Percentiles rank a stretch among this genome's conserved stretches.
These are phyloP conservation scores for Girardinus metallicus DNA, from an alignment of 2,797 vertebrate species.

Conservation along the genomic window DNA sequence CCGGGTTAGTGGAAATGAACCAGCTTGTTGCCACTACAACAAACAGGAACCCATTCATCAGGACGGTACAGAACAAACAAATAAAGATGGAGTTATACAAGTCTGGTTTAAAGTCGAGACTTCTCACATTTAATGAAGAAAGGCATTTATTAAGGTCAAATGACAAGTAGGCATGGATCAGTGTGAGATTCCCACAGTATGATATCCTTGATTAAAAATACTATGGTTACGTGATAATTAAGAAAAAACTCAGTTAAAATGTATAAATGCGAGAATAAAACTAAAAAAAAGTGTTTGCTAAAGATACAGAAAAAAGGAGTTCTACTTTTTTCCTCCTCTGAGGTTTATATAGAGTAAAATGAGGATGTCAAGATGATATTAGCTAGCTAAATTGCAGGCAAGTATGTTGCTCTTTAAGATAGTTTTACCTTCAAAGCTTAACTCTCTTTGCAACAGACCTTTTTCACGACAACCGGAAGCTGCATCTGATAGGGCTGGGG, in stretches of 20 bases:
- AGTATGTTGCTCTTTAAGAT: neutral
- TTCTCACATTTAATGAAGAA: slow-evolving; percentile 18
- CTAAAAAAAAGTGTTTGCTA: neutral
- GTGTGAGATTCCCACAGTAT: neutral
- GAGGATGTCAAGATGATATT: neutral
- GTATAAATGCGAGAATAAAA: neutral
- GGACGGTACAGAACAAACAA: slow-evolving; percentile 2
- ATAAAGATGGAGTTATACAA: neutral
- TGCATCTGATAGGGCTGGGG: no score
- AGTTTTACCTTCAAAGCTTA: neutral
- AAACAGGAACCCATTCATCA: slow-evolving; percentile 28
- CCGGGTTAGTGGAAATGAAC: slow-evolving; percentile 43
- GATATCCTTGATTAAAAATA: no score
- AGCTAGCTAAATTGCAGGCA: neutral
- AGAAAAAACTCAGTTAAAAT: neutral
- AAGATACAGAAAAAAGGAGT: neutral
- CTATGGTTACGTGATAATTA: neutral
- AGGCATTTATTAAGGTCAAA: slow-evolving; percentile 3
- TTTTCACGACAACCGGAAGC: no score
- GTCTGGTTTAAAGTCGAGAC: slow-evolving; percentile 5
- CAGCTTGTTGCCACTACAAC: slow-evolving; percentile 39
- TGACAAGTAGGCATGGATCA: slow-evolving; percentile 11
- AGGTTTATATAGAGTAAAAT: neutral
- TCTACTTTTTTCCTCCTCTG: neutral
- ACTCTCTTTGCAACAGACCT: neutral